These are phyloP conservation scores for Apodemia zela DNA, from an alignment of 2,888 invertebrate species.

Conservation along the genomic window DNA sequence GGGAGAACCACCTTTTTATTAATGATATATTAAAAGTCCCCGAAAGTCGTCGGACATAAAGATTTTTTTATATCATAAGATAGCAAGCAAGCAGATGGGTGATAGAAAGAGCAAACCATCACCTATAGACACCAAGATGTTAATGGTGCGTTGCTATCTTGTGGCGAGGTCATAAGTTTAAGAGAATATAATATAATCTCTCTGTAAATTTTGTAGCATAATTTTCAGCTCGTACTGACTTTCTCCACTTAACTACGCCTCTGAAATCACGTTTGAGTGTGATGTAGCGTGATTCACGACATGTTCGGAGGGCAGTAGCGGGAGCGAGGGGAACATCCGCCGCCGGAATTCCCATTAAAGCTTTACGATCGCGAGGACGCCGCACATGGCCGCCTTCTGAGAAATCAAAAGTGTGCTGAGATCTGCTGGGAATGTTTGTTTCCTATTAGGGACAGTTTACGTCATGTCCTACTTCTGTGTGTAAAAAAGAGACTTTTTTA, in stretches of 20 bases:
- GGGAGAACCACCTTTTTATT: no score
- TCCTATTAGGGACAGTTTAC: background rate
- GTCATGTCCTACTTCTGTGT: background rate
- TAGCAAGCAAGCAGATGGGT: no score
- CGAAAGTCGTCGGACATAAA: no score
- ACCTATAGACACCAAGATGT: no score
- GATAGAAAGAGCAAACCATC: no score
- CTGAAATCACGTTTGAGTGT: background rate
- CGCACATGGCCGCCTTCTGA: slow-evolving; percentile 8
- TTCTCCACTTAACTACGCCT: background rate
- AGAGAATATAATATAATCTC: no score
- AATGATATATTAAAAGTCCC: no score
- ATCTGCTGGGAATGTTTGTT: background rate
- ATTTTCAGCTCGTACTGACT: background rate
- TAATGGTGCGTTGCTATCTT: no score
- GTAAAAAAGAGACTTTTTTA: no score
- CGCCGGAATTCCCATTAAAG: slow-evolving; percentile 32
- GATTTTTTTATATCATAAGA: no score
- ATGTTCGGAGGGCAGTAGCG: background rate
- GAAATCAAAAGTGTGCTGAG: slow-evolving; percentile 3
- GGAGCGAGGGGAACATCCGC: slow-evolving; percentile 15
- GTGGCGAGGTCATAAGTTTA: no score
- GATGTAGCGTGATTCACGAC: slow-evolving; percentile 10
- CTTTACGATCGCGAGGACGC: slow-evolving; percentile 23
- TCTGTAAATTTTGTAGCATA: no score